Evolutionary conservation across 1,140 invertebrate genomes (phyloP), one percentile per base, ranked within the genome.

Genomic region (Drosophila cardini): DNA sequence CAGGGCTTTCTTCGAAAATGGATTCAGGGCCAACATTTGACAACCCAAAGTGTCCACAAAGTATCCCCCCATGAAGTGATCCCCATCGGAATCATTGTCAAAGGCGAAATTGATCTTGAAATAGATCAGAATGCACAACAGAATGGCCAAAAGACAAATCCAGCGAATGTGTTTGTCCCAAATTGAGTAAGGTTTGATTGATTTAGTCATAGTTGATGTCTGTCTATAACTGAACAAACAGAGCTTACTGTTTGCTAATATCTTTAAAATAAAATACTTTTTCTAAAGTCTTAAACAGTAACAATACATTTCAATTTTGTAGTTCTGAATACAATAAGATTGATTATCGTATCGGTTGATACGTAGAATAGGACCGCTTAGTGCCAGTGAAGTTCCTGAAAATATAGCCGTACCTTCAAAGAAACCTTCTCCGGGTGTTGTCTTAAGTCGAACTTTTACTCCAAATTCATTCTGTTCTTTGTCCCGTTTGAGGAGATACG

Each of bases 401-500:
- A 79, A 36, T 13, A 48, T 16, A 0, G 40, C 26, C 0, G 68
- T 76, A 0, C 57, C 76, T 26, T 79, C 73, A 15, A 79, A 79
- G 8, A n/a, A 30, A 1, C 30, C 76, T 0, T 40, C 8, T 2
- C 73, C 73, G 0, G 69, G 73, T 0, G 2, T n/a, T 1, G 69
- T 64, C 7, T 4, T n/a, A 1, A 79, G 6, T 7, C 69, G 61
- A 8, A 77, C 74, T 5, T 60, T 63, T 5, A 79, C 43, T 7
- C 53, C 56, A 10, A 45, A 43, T 7, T n/a, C 3, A 0, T 21
- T n/a, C 0, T 53, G 0, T 4, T 18, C 16, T 8, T 26, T 26
- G n/a, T 8, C 1, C 1, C 10, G 4, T 2, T 5, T 6, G 0
- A 13, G 15, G 13, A 30, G n/a, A 34, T 63, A 95, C 93, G 48